Percentiles rank a stretch among this genome's conserved stretches.
These are phyloP conservation scores for Campoplex nolae DNA, from an alignment of 2,888 invertebrate genomes.

Conservation along the genomic window DNA sequence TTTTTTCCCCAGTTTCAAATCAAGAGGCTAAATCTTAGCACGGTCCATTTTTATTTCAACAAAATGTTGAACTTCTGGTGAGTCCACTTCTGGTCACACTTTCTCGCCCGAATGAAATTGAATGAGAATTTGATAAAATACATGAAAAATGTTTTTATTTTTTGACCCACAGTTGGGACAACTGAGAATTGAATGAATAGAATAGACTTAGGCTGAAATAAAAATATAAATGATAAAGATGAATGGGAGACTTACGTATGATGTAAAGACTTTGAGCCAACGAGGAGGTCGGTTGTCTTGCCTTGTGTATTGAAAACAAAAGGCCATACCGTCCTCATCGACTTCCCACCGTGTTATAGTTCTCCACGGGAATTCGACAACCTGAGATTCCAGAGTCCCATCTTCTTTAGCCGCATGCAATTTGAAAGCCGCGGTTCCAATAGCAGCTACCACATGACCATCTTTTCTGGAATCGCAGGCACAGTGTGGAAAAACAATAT, in stretches of 20 bases:
- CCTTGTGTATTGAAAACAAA: conserved; percentile 94
- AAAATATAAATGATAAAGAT: background rate
- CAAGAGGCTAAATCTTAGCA: background rate
- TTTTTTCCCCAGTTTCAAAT: background rate
- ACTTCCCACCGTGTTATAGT: conserved; percentile 93
- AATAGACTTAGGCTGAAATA: background rate
- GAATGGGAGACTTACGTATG: conserved; percentile 90
- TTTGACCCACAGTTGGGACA: background rate
- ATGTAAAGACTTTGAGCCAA: conserved; percentile 94
- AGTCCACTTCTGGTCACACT: too few species aligned
- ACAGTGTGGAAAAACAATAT: conserved; percentile 97
- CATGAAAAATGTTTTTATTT: too few species aligned
- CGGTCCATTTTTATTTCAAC: background rate
- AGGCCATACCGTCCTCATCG: conserved; percentile 96
- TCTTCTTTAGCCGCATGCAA: conserved; percentile 94
- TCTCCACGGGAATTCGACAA: conserved; percentile 94
- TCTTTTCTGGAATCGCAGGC: conserved; percentile 95
- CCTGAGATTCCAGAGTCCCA: conserved; percentile 91
- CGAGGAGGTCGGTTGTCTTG: conserved; percentile 91
- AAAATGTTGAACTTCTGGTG: background rate
- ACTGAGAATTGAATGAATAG: background rate
- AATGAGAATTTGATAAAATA: too few species aligned
- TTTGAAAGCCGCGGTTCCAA: conserved; percentile 89
- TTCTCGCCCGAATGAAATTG: too few species aligned
- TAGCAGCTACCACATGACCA: conserved; percentile 92